Percentiles rank a stretch among this genome's conserved stretches.
These are phyloP conservation scores for Tiliacea citrago DNA, from an alignment of 2,888 invertebrate species.

Conservation along the genomic window DNA sequence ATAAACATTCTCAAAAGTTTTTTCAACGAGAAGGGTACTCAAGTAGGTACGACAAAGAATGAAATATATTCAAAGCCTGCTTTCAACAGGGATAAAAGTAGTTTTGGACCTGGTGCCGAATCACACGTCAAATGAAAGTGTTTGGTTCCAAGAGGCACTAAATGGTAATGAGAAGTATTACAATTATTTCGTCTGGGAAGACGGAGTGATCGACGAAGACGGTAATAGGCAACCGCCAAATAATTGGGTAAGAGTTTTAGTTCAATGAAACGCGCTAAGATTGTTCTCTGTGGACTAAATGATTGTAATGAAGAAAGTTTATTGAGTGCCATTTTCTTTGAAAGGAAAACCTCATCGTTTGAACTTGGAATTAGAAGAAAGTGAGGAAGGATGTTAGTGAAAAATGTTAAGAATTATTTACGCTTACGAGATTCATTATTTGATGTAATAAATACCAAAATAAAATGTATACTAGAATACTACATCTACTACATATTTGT, in stretches of 20 bases:
- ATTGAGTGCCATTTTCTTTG: constrained; percentile 31
- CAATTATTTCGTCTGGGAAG: constrained; percentile 94
- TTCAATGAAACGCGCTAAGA: constrained; percentile 32
- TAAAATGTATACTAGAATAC: not conserved
- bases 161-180: constrained; percentile 91
- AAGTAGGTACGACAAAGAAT: constrained; percentile 17
- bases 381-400: constrained; percentile 15
- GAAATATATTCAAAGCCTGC: constrained; percentile 25
- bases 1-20: constrained; percentile 27
- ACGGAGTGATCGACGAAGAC: constrained; percentile 86
- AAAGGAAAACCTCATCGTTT: constrained; percentile 12
- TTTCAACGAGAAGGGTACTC: constrained; percentile 6
- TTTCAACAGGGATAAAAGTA: constrained; percentile 87
- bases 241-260: constrained; percentile 91
- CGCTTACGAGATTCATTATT: not conserved
- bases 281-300: constrained; percentile 27
- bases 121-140: constrained; percentile 94
- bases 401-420: not conserved
- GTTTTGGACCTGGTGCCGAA: constrained; percentile 93
- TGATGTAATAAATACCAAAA: not conserved
- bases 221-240: constrained; percentile 91
- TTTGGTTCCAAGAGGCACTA: constrained; percentile 95
- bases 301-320: constrained; percentile 49
- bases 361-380: constrained; percentile 22
- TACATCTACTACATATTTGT: not conserved